phyloP scores from a whole-genome alignment of 2,113 vertebrate genomes.

The Hymenochirus boettgeri region DNA sequence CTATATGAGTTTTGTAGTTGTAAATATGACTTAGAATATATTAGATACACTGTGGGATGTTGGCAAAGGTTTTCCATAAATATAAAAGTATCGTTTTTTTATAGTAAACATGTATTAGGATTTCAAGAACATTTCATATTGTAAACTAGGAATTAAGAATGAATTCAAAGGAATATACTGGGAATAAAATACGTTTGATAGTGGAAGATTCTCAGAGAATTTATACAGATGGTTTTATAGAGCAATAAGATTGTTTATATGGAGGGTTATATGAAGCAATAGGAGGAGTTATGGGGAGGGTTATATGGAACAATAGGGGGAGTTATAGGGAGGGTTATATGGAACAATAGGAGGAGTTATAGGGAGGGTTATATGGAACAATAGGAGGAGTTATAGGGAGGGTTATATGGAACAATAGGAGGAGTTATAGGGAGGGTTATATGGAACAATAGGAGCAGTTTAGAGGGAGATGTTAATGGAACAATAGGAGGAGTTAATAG shows the following conservation, averaged over 20 bases:
- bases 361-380: too few species aligned
- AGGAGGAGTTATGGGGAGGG: background rate
- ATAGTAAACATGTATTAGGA: background rate
- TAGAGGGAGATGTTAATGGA: background rate
- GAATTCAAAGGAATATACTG: too few species aligned
- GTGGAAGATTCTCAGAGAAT: too few species aligned
- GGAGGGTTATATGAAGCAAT: background rate
- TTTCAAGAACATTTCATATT: too few species aligned
- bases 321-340: background rate
- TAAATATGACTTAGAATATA: background rate
- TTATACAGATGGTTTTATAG: background rate
- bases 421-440: background rate
- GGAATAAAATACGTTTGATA: too few species aligned
- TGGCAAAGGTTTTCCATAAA: background rate
- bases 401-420: too few species aligned
- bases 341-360: background rate
- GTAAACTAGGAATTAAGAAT: too few species aligned
- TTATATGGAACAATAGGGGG: background rate
- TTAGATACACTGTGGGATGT: background rate
- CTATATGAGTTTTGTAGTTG: background rate
- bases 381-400: background rate
- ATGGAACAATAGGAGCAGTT: background rate
- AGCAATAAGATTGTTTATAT: background rate
- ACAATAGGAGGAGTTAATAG: background rate
- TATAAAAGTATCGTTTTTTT: background rate